Evolutionary conservation across 92 coral and sea anemone species (phyloP), one percentile per base, ranked within the genome.

Genomic region (Actinernus sp.): DNA sequence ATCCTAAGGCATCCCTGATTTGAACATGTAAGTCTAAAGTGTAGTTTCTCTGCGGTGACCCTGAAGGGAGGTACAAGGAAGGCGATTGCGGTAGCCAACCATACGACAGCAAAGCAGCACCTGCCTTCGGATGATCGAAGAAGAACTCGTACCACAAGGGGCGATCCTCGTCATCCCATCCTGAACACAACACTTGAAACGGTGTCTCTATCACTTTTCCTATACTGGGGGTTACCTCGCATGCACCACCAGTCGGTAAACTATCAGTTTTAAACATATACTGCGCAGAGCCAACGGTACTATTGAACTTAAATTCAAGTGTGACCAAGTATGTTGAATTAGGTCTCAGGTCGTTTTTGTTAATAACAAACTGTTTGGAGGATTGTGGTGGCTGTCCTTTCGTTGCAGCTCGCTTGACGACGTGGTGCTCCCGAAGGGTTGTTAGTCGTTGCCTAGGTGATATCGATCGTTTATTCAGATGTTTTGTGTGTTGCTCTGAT

Each of bases 131-230:
- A 53, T 61, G 62, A 28, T 55, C 26, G 0, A 75, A 77, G 75
- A 60, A 82, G 52, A 58, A 90, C 66, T 90, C 90, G 55, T 87
- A 90, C 80, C 56, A 66, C 61, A 90, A 49, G n/a, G 97, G 97
- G 24, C 74, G 70, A 26, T 90, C 86, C 40, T 75, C 78, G 30
- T 90, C 97, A 22, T 54, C 75, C 97, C 97, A 90, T 27, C 80
- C 64, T 0, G 54, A 19, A 39, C 97, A 90, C 38, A 18, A 50
- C 22, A 82, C 58, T 36, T 41, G 86, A 28, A 86, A 86, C 4
- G 84, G 33, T 1, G 89, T 86, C 26, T 71, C 60, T 10, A 82
- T 79, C 3, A 69, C 80, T 21, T 48, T 24, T 26, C 89, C 92
- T 26, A 57, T 68, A 21, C 61, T 40, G 13, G 97, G 84, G 31